Conservation (phyloP, 2,888 invertebrate species). For the Epirrita christyi region DNA sequence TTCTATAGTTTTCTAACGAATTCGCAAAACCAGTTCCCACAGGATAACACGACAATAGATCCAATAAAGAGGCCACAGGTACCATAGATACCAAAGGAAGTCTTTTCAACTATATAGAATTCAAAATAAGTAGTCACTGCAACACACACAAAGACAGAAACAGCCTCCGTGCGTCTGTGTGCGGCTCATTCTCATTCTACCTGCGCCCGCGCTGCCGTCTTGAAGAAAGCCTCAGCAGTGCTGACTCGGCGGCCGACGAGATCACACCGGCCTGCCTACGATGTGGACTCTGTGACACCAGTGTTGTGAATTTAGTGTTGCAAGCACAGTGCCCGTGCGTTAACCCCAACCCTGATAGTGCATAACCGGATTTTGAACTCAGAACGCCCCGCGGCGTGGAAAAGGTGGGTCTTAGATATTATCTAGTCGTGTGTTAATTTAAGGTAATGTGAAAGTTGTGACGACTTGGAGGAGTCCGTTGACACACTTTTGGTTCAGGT, state of each 20-base stretch:
- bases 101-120: constrained; percentile 26
- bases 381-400: constrained; percentile 72
- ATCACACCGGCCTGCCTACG: constrained; percentile 75
- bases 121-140: constrained; percentile 43
- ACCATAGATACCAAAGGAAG: constrained; percentile 29
- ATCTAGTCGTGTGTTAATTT: constrained; percentile 71
- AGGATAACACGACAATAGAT: constrained; percentile 6
- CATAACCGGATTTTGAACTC: constrained; percentile 77
- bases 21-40: constrained; percentile 7
- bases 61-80: constrained; percentile 12
- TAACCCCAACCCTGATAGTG: constrained; percentile 82
- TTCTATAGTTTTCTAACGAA: background rate
- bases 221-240: constrained; percentile 81
- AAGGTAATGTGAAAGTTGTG: constrained; percentile 83
- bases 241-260: constrained; percentile 79
- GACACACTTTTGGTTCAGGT: constrained; percentile 83
- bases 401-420: constrained; percentile 66
- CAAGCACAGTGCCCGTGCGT: constrained; percentile 79
- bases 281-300: constrained; percentile 77
- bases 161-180: constrained; percentile 48
- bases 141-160: constrained; percentile 34
- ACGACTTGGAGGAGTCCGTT: constrained; percentile 77
- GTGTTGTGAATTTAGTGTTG: constrained; percentile 78
- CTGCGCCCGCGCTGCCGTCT: constrained; percentile 72
- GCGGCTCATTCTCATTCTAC: constrained; percentile 71